A percentile compares a stretch with the other conserved stretches of the same genome.
These are phyloP conservation scores for Merodon equestris DNA, from an alignment of 2,888 invertebrate species.

Conservation along the genomic window DNA sequence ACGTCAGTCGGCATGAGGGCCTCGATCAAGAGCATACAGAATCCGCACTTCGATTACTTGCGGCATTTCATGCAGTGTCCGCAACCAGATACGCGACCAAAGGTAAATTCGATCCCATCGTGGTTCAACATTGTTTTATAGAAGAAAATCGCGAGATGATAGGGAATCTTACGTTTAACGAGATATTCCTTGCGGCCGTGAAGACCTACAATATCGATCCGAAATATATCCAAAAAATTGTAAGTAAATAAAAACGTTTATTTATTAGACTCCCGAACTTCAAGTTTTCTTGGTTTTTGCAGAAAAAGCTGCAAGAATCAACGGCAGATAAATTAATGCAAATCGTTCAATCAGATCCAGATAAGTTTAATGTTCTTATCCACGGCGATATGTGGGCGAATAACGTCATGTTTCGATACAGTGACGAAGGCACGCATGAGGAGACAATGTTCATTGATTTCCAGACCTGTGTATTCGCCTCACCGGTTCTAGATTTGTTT, in stretches of 20 bases:
- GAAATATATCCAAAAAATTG: slow-evolving; percentile 71
- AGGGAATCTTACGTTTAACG: no score
- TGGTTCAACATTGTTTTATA: no score
- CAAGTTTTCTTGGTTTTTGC: background rate
- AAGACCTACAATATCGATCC: slow-evolving; percentile 65
- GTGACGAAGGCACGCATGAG: slow-evolving; percentile 70
- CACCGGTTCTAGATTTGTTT: slow-evolving; percentile 73
- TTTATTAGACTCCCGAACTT: background rate
- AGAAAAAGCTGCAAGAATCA: slow-evolving; percentile 69
- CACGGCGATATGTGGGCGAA: slow-evolving; percentile 75
- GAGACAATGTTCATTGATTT: slow-evolving; percentile 74
- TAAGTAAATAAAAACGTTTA: slow-evolving; percentile 47
- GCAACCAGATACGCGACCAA: slow-evolving; percentile 70
- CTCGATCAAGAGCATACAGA: slow-evolving; percentile 72
- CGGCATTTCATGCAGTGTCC: slow-evolving; percentile 76
- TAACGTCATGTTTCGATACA: slow-evolving; percentile 74
- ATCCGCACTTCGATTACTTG: slow-evolving; percentile 72
- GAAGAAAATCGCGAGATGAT: no score
- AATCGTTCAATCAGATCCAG: slow-evolving; percentile 52
- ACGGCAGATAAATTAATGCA: slow-evolving; percentile 39
- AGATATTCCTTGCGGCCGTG: slow-evolving; percentile 30
- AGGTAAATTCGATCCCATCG: slow-evolving; percentile 69
- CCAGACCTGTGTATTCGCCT: slow-evolving; percentile 73
- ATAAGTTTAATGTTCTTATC: slow-evolving; percentile 72
- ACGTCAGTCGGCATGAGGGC: slow-evolving; percentile 73